Evolutionary conservation across 1,140 invertebrate genomes (phyloP), one percentile per base, ranked within the genome.

Genomic region (Branchinecta lindahli): DNA sequence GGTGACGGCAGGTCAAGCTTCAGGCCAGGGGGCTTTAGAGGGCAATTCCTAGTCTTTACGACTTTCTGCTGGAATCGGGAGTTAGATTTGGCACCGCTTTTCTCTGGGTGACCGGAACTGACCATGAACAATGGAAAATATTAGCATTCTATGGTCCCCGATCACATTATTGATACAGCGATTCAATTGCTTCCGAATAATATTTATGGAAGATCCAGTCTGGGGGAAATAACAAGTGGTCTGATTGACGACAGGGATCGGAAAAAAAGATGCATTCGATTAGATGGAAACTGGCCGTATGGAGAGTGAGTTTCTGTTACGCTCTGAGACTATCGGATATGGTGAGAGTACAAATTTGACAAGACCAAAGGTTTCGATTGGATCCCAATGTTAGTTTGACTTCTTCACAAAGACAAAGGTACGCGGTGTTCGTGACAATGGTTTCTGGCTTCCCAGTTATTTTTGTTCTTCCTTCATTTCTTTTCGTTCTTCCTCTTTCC

Each of bases 151-250:
- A 61, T 61, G 52, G 52, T 20, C 52, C 12, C 12, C 52, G 52
- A 61, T 61, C 52, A 12, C 52, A 61, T 61, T 61, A 61, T 61
- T 61, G 52, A 61, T 61, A 61, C 52, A 61, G 52, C 52, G 52
- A 61, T 61, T 61, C 52, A 20, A 61, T 61, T 61, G 52, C 52
- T 61, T 61, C 52, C 12, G 52, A 61, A 61, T 61, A 61, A 61
- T 61, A 61, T 61, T 61, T 61, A 61, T 61, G 52, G 52, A 20
- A 20, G 18, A 61, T 15, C 18, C 52, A 61, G 18, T 15, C 18
- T 4, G 52, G 18, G 52, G 52, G 52, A 61, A 12, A 15, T 61
- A 61, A 61, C 52, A 61, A 61, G 52, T 15, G 52, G 52, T 15
- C 18, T 61, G 52, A 61, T 61, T 61, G 52, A 61, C 33, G 33